phyloP scores from a whole-genome alignment of 2,888 invertebrate genomes.

The Andrena chrysosceles region DNA sequence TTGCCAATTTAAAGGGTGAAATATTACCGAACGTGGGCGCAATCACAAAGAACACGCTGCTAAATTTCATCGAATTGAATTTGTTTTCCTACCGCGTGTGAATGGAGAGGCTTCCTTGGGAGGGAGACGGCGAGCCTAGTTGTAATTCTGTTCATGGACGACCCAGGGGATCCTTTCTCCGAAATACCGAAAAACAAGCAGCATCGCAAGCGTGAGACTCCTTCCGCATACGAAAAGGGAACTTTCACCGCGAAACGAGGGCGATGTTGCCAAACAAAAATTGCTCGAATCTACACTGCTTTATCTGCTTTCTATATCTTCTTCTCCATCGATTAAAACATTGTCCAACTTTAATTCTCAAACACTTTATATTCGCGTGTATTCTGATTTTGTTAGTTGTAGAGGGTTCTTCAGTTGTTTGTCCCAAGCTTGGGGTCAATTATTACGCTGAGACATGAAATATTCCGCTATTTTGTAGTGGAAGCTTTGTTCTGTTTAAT shows the following conservation, averaged over 20 bases:
- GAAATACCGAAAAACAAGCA: conserved; percentile 43
- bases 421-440: too few relatives aligned
- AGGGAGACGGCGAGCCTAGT: conserved; percentile 10
- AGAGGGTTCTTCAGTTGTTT: too few relatives aligned
- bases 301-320: background rate
- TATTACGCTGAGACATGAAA: too few relatives aligned
- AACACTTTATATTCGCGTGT: too few relatives aligned
- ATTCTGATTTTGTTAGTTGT: too few relatives aligned
- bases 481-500: too few relatives aligned
- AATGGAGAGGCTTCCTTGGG: conserved; percentile 4
- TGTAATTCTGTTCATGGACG: conserved; percentile 48
- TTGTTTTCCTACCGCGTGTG: conserved; percentile 9
- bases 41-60: background rate
- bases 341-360: background rate
- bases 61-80: conserved; percentile 39
- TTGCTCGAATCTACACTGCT: background rate
- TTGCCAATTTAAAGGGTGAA: background rate
- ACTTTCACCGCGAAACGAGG: background rate
- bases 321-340: background rate
- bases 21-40: background rate
- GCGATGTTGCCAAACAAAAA: conserved; percentile 17
- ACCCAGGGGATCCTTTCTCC: conserved; percentile 37
- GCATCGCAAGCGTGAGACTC: conserved; percentile 16
- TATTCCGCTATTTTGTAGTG: too few relatives aligned
- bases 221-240: conserved; percentile 40